Percentiles rank a stretch among this genome's conserved stretches.
Conservation (phyloP, 2,113 vertebrate species). For the Rhinopomastus cyanomelas region DNA sequence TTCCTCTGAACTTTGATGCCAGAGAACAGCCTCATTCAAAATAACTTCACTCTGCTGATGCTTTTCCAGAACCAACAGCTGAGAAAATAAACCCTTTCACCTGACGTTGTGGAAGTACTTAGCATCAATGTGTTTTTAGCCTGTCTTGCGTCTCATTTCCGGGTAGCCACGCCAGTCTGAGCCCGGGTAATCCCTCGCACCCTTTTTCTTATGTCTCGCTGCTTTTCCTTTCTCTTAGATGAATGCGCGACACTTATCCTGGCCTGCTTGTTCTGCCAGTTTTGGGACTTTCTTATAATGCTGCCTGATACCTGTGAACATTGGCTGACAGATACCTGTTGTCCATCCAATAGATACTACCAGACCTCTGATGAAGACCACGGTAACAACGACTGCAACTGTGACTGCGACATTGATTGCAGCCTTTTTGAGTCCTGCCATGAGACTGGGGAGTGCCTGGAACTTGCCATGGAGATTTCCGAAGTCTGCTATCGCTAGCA, state of each 20-base stretch:
- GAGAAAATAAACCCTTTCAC: neutral
- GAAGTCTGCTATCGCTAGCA: constrained; percentile 80
- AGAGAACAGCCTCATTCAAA: neutral
- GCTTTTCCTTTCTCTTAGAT: constrained; percentile 73
- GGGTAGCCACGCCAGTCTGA: neutral
- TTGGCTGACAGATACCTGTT: constrained; percentile 73
- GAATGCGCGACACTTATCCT: constrained; percentile 82
- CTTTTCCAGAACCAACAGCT: neutral
- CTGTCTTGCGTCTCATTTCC: neutral
- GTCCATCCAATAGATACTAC: constrained; percentile 77
- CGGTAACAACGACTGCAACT: constrained; percentile 70
- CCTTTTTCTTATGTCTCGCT: neutral
- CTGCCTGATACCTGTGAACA: constrained; percentile 78
- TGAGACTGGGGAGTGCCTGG: constrained; percentile 79
- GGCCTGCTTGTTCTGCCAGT: constrained; percentile 83
- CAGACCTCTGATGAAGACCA: constrained; percentile 65
- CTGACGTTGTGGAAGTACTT: neutral
- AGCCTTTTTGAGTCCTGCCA: constrained; percentile 81
- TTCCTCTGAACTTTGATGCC: neutral
- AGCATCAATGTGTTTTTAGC: neutral
- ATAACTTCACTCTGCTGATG: neutral
- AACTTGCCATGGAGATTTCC: constrained; percentile 83
- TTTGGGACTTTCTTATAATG: constrained; percentile 83
- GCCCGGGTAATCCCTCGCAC: neutral
- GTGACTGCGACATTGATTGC: constrained; percentile 79